A percentile compares a stretch with the other conserved stretches of the same genome.
Conservation (phyloP, 1,140 invertebrate species). For the Tenebrio molitor region DNA sequence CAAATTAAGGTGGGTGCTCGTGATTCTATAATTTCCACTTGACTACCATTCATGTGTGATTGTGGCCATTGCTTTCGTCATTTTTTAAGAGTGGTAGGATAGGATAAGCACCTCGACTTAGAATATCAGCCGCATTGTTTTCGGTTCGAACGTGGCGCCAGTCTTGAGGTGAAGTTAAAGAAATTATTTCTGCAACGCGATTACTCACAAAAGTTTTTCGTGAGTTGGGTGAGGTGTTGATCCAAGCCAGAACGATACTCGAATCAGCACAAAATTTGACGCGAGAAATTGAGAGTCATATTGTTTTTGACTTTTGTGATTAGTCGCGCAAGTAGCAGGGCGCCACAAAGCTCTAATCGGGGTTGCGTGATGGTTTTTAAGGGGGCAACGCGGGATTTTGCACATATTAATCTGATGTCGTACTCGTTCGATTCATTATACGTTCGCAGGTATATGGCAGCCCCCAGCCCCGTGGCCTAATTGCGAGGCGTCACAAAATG, state of each 20-base stretch:
- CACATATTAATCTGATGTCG: too few relatives aligned
- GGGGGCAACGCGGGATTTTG: too few relatives aligned
- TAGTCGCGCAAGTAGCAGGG: too few relatives aligned
- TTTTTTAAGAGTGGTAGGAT: not conserved
- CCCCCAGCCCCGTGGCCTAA: slow-evolving; percentile 56
- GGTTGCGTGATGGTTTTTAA: too few relatives aligned
- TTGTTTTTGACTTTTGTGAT: slow-evolving; percentile 27
- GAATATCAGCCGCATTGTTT: too few relatives aligned
- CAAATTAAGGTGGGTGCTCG: not conserved
- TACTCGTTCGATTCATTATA: not conserved
- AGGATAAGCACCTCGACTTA: not conserved
- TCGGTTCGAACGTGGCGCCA: too few relatives aligned
- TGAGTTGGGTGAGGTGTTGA: slow-evolving; percentile 50
- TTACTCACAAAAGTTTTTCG: slow-evolving; percentile 58
- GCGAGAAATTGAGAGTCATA: not conserved
- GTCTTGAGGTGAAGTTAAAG: too few relatives aligned
- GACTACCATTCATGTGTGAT: not conserved
- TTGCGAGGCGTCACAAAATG: slow-evolving; percentile 57
- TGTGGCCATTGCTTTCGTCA: not conserved
- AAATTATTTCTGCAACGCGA: slow-evolving; percentile 41
- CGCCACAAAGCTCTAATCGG: too few relatives aligned
- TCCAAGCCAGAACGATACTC: too few relatives aligned
- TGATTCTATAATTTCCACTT: too few relatives aligned
- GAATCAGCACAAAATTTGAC: not conserved
- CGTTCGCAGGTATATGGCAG: slow-evolving; percentile 52